Evolutionary conservation across 2,797 vertebrate species (phyloP).

Genomic region (Sandelia bainsii): DNA sequence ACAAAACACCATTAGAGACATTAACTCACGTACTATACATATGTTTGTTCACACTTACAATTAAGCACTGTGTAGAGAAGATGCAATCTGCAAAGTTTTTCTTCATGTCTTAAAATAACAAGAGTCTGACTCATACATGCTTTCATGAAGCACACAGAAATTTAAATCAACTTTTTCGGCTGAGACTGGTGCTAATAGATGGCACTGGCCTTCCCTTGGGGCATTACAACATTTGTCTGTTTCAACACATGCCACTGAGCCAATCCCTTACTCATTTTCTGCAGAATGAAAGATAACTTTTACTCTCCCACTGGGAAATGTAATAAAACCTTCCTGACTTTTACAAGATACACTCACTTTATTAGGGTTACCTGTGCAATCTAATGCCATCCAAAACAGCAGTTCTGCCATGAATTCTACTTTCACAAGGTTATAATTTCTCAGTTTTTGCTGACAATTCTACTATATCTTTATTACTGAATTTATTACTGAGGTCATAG

Average conservation of each 20-base stretch:
- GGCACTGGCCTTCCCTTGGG: conserved; percentile 16
- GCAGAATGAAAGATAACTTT: conserved; percentile 12
- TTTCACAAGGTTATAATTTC: too few relatives aligned
- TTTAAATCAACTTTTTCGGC: conserved; percentile 26
- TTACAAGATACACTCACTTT: not conserved
- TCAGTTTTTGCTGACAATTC: too few relatives aligned
- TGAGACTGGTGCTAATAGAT: conserved; percentile 29
- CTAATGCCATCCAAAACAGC: too few relatives aligned
- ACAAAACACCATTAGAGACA: too few relatives aligned
- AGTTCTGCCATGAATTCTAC: too few relatives aligned
- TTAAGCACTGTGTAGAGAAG: not conserved
- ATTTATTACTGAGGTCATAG: too few relatives aligned
- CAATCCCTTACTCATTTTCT: conserved; percentile 9
- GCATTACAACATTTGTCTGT: conserved; percentile 12
- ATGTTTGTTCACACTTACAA: not conserved
- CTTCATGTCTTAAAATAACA: conserved; percentile 10
- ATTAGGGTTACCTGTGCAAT: too few relatives aligned
- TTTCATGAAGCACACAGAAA: conserved; percentile 20
- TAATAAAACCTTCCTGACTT: conserved; percentile 11
- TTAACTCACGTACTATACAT: too few relatives aligned
- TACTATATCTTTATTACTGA: too few relatives aligned
- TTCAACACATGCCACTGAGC: conserved; percentile 11
- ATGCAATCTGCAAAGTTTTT: not conserved
- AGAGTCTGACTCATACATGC: conserved; percentile 2
- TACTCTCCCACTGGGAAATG: conserved; percentile 16